Evolutionary conservation across 2,888 invertebrate species (phyloP), one percentile per base, ranked within the genome.

Genomic region (Leucoma salicis): DNA sequence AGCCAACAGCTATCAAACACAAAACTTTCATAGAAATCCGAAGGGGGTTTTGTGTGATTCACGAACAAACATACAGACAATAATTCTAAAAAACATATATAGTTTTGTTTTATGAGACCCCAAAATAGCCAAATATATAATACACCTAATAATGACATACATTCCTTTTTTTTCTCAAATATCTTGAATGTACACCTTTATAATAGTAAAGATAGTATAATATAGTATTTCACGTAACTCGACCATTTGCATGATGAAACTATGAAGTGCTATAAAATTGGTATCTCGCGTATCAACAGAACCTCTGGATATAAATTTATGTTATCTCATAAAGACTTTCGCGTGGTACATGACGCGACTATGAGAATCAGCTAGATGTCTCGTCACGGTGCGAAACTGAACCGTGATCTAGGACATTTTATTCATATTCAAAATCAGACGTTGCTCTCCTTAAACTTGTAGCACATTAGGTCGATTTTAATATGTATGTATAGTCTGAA

Each of bases 281-380:
- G 36, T 42, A 42, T 42, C 29, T 32, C 10, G 11, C n/a, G 13
- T 33, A 37, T 42, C 35, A 31, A 24, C 39, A 25, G 14, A 57
- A 62, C 60, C 61, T 74, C 71, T 72, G 60, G 55, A 65, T 63
- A 74, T 78, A 38, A 34, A 38, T 75, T 72, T 57, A 44, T 51
- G 58, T 78, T 86, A 86, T 87, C 85, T 78, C 73, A 74, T 56
- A 58, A 62, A 82, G 73, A 71, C 79, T 84, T 82, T 82, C 75
- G 57, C 50, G 57, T 50, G 63, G 68, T 63, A 70, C 78, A 73
- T 79, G 63, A 78, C 80, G 57, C 70, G 76, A 78, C 75, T 77
- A 46, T 35, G 45, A 37, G 36, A 35, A 35, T 8, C 2, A 4
- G 10, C 35, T 29, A 53, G 53, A 70, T 63, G 63, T 53, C 65